Base-by-base conservation (phyloP, 1,140 invertebrate genomes). In the Caenorhabditis briggsae region DNA sequence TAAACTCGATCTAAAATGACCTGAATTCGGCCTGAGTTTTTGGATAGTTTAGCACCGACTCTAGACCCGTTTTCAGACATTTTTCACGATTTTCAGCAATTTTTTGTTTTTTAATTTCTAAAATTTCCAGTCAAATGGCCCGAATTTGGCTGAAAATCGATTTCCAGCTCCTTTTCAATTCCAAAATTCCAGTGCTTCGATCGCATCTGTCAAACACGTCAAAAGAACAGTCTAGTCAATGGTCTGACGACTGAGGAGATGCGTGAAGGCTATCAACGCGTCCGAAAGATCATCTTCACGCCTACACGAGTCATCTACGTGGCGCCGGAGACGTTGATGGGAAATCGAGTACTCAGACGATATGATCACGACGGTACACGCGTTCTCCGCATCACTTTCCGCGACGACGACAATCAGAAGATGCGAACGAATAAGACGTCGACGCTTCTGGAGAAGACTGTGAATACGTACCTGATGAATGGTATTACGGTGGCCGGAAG, bases 281-380 rank as follows among this genome's bases (percentile, higher is more conserved):
- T 78, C 46, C 70, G 70, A 6, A 78, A 89, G 87, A 70, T 90
- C 8, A 89, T 91, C 16, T n/a, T 91, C 23, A 91, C 90, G 2
- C 90, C 90, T 3, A 91, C 90, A 8, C 82, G 90, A 12, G 55
- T 82, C 14, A 53, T 91, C 23, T 78, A 91, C 14, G 87, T 90
- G 85, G 84, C 89, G n/a, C 89, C 89, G 8, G 90, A 91, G 82
- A 83, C 89, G 6, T 78, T 89, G 78, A 89, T 89, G 46, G 82
- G 86, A 12, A 91, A 91, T 85, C 85, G 90, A 48, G 84, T 91
- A 9, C 58, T 91, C 2, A 48, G 90, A 43, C 83, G 90, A 46
- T 91, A 86, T 78, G 88, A 90, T 20, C 50, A 59, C 11, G 48
- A 61, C 33, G 82, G 87, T 25, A 89, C 89, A 9, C 84, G 87